Evolutionary conservation across 2,113 vertebrate species (phyloP).

Genomic region (Serinus canaria): DNA sequence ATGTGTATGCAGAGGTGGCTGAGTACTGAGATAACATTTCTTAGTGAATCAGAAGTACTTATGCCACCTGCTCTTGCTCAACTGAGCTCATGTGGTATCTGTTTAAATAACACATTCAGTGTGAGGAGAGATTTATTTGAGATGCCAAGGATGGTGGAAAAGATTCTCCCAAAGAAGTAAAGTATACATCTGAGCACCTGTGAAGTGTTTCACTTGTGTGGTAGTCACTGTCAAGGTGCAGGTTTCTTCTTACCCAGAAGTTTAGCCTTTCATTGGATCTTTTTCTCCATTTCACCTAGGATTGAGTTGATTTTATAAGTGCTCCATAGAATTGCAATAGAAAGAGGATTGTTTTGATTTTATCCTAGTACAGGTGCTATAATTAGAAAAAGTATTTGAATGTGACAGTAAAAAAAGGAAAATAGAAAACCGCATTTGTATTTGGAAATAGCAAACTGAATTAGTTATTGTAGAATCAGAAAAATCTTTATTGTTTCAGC

Average conservation of each 20-base stretch:
- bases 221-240: background rate
- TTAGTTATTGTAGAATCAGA: background rate
- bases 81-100: background rate
- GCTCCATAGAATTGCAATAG: background rate
- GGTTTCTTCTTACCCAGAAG: background rate
- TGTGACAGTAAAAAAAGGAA: background rate
- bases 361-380: background rate
- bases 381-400: background rate
- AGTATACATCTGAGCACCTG: background rate
- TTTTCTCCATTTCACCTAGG: background rate
- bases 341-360: background rate
- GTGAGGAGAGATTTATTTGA: background rate
- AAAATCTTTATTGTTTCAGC: background rate
- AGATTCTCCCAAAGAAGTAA: background rate
- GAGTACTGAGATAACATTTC: background rate
- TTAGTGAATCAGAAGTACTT: background rate
- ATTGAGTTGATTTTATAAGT: background rate
- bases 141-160: background rate
- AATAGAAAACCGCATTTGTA: background rate
- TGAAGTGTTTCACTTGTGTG: background rate
- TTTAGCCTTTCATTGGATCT: background rate
- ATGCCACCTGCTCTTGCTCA: background rate
- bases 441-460: background rate
- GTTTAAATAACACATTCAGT: background rate
- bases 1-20: accelerated